Evolutionary conservation across 1,140 invertebrate species (phyloP), one percentile per base, ranked within the genome.

Genomic region (Drosophila ogumai): DNA sequence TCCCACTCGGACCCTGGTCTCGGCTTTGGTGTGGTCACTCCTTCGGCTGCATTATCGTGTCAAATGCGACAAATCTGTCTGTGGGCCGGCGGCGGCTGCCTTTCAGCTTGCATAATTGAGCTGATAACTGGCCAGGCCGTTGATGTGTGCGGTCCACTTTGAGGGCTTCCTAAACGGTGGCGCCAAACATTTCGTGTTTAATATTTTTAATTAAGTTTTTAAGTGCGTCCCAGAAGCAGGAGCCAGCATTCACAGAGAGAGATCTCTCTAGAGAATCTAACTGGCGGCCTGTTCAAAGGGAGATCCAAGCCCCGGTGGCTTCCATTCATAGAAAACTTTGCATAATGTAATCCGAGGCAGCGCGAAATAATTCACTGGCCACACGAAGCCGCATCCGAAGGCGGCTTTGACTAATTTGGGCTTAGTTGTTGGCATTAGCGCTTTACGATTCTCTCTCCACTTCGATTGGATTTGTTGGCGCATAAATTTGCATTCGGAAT

Each of bases 11-110:
- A 19, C 19, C 12, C 17, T 32, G 49, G 38, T 44, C 46, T 38
- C 43, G 57, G 31, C 57, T 38, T 46, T 72, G 47, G 67, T 79
- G 79, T 79, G 84, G 85, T 71, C 81, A 75, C 68, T 80, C 61
- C 77, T 74, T 64, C 60, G 81, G 74, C 13, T 88, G 82, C 75
- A 81, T 90, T 90, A 90, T 90, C 85, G 81, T 88, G 66, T 75
- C 86, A 90, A 90, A 90, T 90, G 85, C 85, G 85, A 90, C 85
- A 90, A 90, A 90, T 90, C 85, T 85, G 85, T 90, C 85, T 81
- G 78, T 64, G 69, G 59, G 59, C 66, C 49, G 65, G 55, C 79
- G 65, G 61, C 79, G 81, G 81, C 86, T 71, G 85, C 81, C 63
- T 88, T 87, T 84, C 69, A 80, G 85, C 69, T 77, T 72, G 78